These are phyloP conservation scores for Schizotus pectinicornis DNA, from an alignment of 2,888 invertebrate genomes.

Conservation along the genomic window DNA sequence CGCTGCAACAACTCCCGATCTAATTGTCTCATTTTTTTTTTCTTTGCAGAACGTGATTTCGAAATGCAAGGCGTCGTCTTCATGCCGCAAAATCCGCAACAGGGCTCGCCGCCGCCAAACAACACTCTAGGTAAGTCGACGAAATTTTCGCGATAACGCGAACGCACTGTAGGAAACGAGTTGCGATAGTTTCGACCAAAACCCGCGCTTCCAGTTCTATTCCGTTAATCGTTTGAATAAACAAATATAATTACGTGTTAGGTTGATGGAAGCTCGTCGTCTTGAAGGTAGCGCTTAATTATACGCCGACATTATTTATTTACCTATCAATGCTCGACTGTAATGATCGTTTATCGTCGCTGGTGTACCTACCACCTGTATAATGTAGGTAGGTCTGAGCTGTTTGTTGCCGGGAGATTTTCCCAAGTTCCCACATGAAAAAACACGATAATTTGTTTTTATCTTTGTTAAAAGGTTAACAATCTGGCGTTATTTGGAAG, in stretches of 20 bases:
- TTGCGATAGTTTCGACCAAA: background rate
- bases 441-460: conserved; percentile 30
- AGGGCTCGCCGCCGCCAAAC: conserved; percentile 54
- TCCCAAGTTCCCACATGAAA: conserved; percentile 27
- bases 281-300: too few species aligned
- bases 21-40: conserved; percentile 23
- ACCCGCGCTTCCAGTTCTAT: conserved; percentile 1
- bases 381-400: too few species aligned
- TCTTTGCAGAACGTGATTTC: conserved; percentile 52
- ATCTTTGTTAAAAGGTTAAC: conserved; percentile 35
- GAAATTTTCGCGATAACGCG: background rate
- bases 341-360: background rate
- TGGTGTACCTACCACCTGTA: too few species aligned
- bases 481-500: conserved; percentile 36
- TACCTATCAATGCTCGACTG: too few species aligned
- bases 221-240: conserved; percentile 11
- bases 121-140: conserved; percentile 49
- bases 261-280: too few species aligned
- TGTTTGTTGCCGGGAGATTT: conserved; percentile 5
- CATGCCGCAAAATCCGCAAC: conserved; percentile 54
- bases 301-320: too few species aligned
- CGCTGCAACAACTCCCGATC: background rate
- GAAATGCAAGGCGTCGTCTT: conserved; percentile 58
- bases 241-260: background rate
- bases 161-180: background rate